These are phyloP conservation scores for Sebastes reedi DNA, from an alignment of 2,797 vertebrate genomes.

Conservation along the genomic window DNA sequence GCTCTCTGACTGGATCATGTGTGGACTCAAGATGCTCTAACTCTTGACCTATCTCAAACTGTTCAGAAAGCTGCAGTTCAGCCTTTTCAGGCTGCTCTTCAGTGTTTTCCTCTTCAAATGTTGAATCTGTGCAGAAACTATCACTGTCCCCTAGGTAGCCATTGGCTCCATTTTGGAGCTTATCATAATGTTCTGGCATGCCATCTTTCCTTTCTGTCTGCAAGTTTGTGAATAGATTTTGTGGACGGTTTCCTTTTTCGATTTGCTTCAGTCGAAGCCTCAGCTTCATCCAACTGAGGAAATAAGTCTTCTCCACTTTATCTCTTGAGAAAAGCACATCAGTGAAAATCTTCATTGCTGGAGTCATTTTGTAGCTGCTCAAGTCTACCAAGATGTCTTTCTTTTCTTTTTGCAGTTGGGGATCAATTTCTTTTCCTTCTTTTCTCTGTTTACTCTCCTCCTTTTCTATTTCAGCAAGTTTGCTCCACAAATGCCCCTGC, in stretches of 20 bases:
- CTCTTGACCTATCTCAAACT: not conserved
- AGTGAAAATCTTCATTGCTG: conserved; percentile 81
- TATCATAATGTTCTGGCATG: conserved; percentile 8
- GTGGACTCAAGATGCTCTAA: not conserved
- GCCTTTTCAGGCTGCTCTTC: not conserved
- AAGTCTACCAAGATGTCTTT: conserved; percentile 68
- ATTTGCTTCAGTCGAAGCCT: conserved; percentile 72
- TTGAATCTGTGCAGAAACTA: conserved; percentile 57
- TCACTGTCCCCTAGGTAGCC: conserved; percentile 7
- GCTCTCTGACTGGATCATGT: not conserved
- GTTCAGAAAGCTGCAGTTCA: conserved; percentile 3
- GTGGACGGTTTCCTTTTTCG: conserved; percentile 25
- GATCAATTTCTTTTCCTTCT: conserved; percentile 20
- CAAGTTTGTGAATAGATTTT: not conserved
- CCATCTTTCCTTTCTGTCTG: not conserved
- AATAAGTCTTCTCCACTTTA: conserved; percentile 76
- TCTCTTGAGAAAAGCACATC: conserved; percentile 71
- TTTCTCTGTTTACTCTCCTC: conserved; percentile 71
- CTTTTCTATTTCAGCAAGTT: conserved; percentile 78
- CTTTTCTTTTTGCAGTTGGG: conserved; percentile 58
- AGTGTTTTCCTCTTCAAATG: conserved; percentile 37
- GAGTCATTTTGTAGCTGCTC: conserved; percentile 72
- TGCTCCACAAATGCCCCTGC: conserved; percentile 80
- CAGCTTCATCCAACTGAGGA: conserved; percentile 86
- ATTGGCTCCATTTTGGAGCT: conserved; percentile 4